A percentile compares a stretch with the other conserved stretches of the same genome.
Evolutionary conservation across 2,797 vertebrate genomes (phyloP).

Genomic region (Lophius americanus): DNA sequence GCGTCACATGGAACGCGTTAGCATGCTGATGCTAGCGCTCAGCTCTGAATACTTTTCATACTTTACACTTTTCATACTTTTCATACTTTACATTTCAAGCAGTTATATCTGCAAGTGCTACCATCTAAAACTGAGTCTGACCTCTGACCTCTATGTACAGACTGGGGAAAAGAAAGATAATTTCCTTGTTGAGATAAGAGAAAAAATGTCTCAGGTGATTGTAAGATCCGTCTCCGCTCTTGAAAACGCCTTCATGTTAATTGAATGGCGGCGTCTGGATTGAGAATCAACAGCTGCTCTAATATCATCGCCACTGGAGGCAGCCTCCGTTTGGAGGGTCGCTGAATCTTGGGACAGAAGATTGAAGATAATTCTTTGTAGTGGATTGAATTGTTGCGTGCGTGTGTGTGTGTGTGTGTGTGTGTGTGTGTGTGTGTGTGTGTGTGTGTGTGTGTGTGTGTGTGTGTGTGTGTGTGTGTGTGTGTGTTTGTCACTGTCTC

Average conservation of each 20-base stretch:
- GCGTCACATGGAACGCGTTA: too few species aligned
- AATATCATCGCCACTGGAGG: slow-evolving; percentile 9
- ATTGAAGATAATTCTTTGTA: slow-evolving; percentile 31
- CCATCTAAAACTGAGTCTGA: slow-evolving; percentile 8
- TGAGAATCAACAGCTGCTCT: slow-evolving; percentile 22
- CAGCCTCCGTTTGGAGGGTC: slow-evolving; percentile 28
- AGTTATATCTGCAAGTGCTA: neutral
- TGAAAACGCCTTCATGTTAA: slow-evolving; percentile 2
- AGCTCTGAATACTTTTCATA: too few species aligned
- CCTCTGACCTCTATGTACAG: slow-evolving; percentile 24
- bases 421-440: too few species aligned
- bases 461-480: slow-evolving; percentile 5
- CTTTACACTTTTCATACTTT: too few species aligned
- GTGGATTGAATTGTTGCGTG: neutral
- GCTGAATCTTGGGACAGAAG: slow-evolving; percentile 27
- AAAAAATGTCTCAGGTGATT: slow-evolving; percentile 33
- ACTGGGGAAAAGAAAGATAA: neutral
- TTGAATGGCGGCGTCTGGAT: neutral
- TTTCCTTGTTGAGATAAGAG: slow-evolving; percentile 4
- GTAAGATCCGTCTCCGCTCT: slow-evolving; percentile 6
- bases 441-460: neutral
- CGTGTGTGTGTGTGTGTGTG: too few species aligned
- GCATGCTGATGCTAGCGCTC: too few species aligned
- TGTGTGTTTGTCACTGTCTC: slow-evolving; percentile 13
- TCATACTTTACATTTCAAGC: too few species aligned